Base-by-base conservation (phyloP, 2,888 invertebrate genomes). In the Caenorhabditis sinica region DNA sequence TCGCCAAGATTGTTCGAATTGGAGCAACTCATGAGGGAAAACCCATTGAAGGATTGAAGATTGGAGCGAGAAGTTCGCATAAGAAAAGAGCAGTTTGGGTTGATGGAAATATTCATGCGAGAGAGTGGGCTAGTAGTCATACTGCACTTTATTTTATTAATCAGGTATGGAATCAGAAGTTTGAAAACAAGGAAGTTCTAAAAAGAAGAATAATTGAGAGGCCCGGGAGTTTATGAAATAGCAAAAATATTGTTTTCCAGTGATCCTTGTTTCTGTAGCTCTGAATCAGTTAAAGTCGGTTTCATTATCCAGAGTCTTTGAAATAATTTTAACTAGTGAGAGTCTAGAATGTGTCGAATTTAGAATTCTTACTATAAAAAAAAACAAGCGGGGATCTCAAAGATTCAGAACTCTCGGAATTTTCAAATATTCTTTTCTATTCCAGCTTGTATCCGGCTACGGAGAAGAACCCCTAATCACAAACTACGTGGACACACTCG, bases 101-200 rank as follows among this genome's bases (percentile, higher is more conserved):
- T n/a, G 93, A 93, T 83, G 93, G 92, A n/a, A 92, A 93, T 79
- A 92, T 92, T 30, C 92, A 92, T 81, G 92, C 92, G 15, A 82
- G 92, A 33, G 92, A 92, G 74, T 93, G 93, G 93, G 91, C 92
- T 9, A 90, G 92, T 17, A 90, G 90, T 68, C 92, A 92, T 76
- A 92, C 92, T 1, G 92, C 92, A 2, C 80, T 93, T 23, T 93
- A 89, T 77, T 89, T 93, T 71, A 93, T 93, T 49, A 89, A 93
- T 83, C 90, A 91, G 87, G 91, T 90, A 20, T 20, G 49, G 17
- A 0, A 20, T 15, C 20, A 4, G 4, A n/a, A 3, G 11, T 15
- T 30, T 9, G 4, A 51, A 68, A 53, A 8, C 13, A 30, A 20
- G n/a, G n/a, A n/a, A n/a, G n/a, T n/a, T n/a, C n/a, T n/a, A n/a